A percentile compares a stretch with the other conserved stretches of the same genome.
Conservation (phyloP, 1,140 invertebrate genomes). For the Lepidurus packardi region DNA sequence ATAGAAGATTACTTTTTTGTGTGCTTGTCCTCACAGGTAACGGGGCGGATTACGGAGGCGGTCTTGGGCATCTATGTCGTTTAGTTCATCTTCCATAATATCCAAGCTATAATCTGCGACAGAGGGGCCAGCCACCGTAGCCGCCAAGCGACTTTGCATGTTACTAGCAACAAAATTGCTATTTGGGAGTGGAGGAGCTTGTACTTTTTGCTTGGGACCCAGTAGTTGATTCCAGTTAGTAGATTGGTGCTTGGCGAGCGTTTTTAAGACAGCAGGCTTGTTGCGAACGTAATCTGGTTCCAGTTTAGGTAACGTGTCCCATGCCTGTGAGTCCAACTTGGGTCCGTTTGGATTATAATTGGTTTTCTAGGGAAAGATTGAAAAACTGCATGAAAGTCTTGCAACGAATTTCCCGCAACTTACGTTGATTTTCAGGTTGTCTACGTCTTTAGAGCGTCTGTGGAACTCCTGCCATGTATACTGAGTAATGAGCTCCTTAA, state of each 20-base stretch:
- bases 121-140: neutral
- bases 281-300: neutral
- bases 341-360: neutral
- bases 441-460: neutral
- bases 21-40: neutral
- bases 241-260: neutral
- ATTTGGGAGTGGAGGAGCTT: neutral
- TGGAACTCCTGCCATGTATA: neutral
- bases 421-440: neutral
- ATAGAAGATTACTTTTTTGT: neutral
- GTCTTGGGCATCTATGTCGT: neutral
- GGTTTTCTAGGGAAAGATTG: neutral
- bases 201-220: neutral
- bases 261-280: neutral
- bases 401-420: neutral
- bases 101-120: neutral
- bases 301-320: neutral
- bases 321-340: neutral
- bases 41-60: conserved; percentile 16
- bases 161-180: neutral
- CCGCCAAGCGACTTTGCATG: neutral
- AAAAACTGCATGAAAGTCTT: neutral
- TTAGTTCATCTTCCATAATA: conserved; percentile 25
- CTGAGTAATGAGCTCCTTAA: neutral
- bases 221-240: conserved; percentile 26